These are phyloP conservation scores for Oreonectes daqikongensis DNA, from an alignment of 2,797 vertebrate species.

Conservation along the genomic window DNA sequence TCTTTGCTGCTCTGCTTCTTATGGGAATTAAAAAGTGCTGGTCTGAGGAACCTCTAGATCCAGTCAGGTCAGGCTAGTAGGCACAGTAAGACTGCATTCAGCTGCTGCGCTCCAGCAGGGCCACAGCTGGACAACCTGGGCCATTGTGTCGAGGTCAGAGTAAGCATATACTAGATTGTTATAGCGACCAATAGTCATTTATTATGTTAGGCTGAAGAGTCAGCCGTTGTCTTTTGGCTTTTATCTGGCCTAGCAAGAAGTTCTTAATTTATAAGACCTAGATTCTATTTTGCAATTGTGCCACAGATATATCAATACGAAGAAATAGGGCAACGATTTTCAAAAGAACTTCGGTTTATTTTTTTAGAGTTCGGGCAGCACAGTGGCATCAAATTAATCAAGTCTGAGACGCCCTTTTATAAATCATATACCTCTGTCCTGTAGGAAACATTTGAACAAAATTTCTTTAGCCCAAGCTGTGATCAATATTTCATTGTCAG, in stretches of 20 bases:
- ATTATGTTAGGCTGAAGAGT: slow-evolving; percentile 68
- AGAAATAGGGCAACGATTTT: slow-evolving; percentile 59
- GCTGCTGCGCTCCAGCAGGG: slow-evolving; percentile 74
- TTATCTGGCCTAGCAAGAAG: slow-evolving; percentile 56
- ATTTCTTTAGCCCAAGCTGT: slow-evolving; percentile 44
- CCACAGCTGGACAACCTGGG: slow-evolving; percentile 70
- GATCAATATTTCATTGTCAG: slow-evolving; percentile 38
- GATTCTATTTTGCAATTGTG: slow-evolving; percentile 61
- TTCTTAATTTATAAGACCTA: slow-evolving; percentile 61
- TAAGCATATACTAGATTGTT: slow-evolving; percentile 74
- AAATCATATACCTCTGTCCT: slow-evolving; percentile 59
- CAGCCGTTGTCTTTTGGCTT: slow-evolving; percentile 53
- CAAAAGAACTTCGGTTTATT: slow-evolving; percentile 55
- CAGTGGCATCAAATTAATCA: slow-evolving; percentile 57
- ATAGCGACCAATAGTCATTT: slow-evolving; percentile 75
- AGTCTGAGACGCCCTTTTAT: slow-evolving; percentile 52
- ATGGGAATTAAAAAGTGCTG: slow-evolving; percentile 77
- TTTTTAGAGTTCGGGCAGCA: slow-evolving; percentile 42
- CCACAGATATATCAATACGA: slow-evolving; percentile 60
- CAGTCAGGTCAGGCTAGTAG: slow-evolving; percentile 70
- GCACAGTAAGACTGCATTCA: slow-evolving; percentile 78
- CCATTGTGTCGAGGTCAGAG: slow-evolving; percentile 78
- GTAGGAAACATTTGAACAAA: slow-evolving; percentile 52
- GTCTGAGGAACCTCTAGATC: slow-evolving; percentile 72
- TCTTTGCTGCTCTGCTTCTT: slow-evolving; percentile 67